A percentile compares a stretch with the other conserved stretches of the same genome.
Evolutionary conservation across 2,888 invertebrate species (phyloP).

Genomic region (Drosophila neoperkinsi): DNA sequence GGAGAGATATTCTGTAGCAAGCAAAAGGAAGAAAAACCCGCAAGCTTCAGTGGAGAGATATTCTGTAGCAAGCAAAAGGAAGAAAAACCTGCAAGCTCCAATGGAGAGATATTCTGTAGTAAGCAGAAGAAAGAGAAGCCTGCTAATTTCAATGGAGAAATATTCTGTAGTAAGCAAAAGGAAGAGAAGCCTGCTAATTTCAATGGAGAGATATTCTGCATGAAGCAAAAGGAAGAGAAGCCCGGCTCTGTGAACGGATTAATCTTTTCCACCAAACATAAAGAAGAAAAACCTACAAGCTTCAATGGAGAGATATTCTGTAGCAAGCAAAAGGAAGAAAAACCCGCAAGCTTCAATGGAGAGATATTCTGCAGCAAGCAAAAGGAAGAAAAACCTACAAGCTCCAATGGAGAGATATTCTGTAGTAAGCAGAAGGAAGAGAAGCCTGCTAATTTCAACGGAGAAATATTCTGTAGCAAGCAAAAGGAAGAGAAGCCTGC

Average conservation of each 20-base stretch:
- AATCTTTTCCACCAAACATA: constrained; percentile 4
- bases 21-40: not conserved
- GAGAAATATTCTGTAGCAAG: not conserved
- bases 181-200: not conserved
- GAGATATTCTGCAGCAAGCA: not conserved
- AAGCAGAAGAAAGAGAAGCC: constrained; percentile 6
- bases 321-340: not conserved
- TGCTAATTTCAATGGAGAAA: not conserved
- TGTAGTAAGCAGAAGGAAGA: constrained; percentile 3
- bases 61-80: not conserved
- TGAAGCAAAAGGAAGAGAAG: not conserved
- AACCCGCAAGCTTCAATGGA: not conserved
- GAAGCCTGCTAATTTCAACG: not conserved
- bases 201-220: not conserved
- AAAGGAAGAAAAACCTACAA: not conserved
- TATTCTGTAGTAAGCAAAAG: not conserved
- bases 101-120: too few relatives aligned
- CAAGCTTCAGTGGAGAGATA: not conserved
- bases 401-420: not conserved
- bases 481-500: not conserved
- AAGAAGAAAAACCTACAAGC: not conserved
- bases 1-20: not conserved
- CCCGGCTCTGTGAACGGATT: too few relatives aligned
- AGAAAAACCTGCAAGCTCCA: not conserved
- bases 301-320: not conserved